Evolutionary conservation across 2,888 invertebrate genomes (phyloP).

Genomic region (Linnaemya vulpina): DNA sequence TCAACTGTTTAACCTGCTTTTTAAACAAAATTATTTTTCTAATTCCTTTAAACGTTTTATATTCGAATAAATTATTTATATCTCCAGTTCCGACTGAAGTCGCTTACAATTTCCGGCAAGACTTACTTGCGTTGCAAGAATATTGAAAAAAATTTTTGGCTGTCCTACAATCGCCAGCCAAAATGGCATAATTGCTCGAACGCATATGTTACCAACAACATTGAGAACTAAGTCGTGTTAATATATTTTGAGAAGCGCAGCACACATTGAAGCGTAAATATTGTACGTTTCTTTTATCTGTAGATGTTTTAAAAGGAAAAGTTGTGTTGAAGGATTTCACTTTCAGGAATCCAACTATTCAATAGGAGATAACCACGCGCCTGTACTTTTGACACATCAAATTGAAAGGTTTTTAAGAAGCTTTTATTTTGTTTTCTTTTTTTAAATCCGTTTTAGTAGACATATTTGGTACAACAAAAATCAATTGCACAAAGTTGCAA

Average conservation of each 20-base stretch:
- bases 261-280: not conserved
- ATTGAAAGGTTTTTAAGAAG: slow-evolving; percentile 17
- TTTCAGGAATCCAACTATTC: slow-evolving; percentile 3
- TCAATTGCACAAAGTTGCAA: not conserved
- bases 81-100: too few species aligned
- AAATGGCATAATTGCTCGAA: too few species aligned
- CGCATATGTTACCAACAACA: not conserved
- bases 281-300: not conserved
- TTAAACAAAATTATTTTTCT: slow-evolving; percentile 14
- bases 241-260: not conserved
- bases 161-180: too few species aligned
- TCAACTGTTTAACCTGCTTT: slow-evolving; percentile 60
- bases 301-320: slow-evolving; percentile 1
- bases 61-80: too few species aligned
- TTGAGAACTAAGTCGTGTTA: not conserved
- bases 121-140: too few species aligned
- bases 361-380: not conserved
- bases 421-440: not conserved
- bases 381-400: slow-evolving; percentile 1
- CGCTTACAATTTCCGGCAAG: too few species aligned
- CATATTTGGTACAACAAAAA: not conserved
- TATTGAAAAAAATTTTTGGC: too few species aligned
- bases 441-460: not conserved
- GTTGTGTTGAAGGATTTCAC: slow-evolving; percentile 23
- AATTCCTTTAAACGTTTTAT: slow-evolving; percentile 34